Conservation (phyloP, 2,888 invertebrate species). For the Bombylius discolor region DNA sequence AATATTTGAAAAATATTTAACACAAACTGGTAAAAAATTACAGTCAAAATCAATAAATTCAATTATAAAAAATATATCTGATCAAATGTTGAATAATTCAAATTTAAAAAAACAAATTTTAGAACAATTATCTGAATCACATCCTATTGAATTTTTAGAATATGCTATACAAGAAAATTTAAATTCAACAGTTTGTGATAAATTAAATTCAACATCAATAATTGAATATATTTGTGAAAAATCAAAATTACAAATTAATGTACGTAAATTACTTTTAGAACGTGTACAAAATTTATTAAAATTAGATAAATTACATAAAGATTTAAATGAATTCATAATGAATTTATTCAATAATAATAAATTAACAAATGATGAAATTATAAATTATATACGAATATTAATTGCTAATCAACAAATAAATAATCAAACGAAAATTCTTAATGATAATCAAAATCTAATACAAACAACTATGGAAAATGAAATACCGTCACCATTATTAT, state of each 20-base stretch:
- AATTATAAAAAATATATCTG: slow-evolving; percentile 27
- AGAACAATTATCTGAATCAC: slow-evolving; percentile 32
- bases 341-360: slow-evolving; percentile 21
- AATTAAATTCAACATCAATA: slow-evolving; percentile 30
- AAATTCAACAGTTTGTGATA: slow-evolving; percentile 33
- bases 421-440: not conserved
- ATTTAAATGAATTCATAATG: slow-evolving; percentile 23
- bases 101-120: slow-evolving; percentile 28
- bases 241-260: not conserved
- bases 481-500: no score
- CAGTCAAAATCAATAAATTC: slow-evolving; percentile 18
- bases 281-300: slow-evolving; percentile 6
- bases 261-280: not conserved
- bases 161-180: slow-evolving; percentile 35
- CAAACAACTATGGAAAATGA: no score
- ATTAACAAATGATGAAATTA: slow-evolving; percentile 23
- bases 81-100: slow-evolving; percentile 24
- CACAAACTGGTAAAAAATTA: slow-evolving; percentile 14
- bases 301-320: slow-evolving; percentile 22
- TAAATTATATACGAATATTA: slow-evolving; percentile 19
- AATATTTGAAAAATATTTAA: slow-evolving; percentile 26
- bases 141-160: slow-evolving; percentile 33
- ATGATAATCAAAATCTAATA: not conserved
- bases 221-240: slow-evolving; percentile 32
- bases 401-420: not conserved